phyloP scores from a whole-genome alignment of 1,140 invertebrate genomes.

The Dendroctonus ponderosae region DNA sequence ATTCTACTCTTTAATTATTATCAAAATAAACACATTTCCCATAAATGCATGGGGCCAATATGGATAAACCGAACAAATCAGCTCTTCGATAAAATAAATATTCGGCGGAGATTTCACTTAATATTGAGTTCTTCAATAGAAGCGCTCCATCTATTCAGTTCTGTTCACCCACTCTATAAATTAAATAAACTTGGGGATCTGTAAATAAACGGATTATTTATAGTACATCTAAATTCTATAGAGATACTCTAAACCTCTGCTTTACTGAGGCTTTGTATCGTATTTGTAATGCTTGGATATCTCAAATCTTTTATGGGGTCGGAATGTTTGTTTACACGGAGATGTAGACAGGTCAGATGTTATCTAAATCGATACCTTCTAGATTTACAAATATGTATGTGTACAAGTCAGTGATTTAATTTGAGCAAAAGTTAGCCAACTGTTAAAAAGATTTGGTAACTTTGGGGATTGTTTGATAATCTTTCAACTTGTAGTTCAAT shows the following conservation, averaged over 20 bases:
- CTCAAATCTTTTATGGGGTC: slow-evolving; percentile 1
- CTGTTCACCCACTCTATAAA: not conserved
- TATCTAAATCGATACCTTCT: no score
- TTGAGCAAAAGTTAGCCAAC: no score
- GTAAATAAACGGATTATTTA: slow-evolving; percentile 8
- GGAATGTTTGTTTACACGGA: not conserved
- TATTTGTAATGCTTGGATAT: slow-evolving; percentile 2
- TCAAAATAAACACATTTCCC: not conserved
- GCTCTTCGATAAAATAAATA: not conserved
- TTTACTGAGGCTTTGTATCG: slow-evolving; percentile 1
- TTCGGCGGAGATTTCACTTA: not conserved
- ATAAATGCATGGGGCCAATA: not conserved
- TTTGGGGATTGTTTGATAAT: no score
- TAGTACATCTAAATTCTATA: slow-evolving; percentile 3
- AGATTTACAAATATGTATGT: no score
- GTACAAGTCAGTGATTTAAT: no score
- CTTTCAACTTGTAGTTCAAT: no score
- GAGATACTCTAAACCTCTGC: slow-evolving; percentile 1
- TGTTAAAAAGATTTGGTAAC: no score
- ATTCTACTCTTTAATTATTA: not conserved
- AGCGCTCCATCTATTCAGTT: not conserved
- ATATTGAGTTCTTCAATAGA: not conserved
- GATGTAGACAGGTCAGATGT: not conserved
- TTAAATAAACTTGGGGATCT: slow-evolving; percentile 7
- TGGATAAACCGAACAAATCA: not conserved